A percentile compares a stretch with the other conserved stretches of the same genome.
These are phyloP conservation scores for Sapayoa aenigma DNA, from an alignment of 2,113 vertebrate species.

Conservation along the genomic window DNA sequence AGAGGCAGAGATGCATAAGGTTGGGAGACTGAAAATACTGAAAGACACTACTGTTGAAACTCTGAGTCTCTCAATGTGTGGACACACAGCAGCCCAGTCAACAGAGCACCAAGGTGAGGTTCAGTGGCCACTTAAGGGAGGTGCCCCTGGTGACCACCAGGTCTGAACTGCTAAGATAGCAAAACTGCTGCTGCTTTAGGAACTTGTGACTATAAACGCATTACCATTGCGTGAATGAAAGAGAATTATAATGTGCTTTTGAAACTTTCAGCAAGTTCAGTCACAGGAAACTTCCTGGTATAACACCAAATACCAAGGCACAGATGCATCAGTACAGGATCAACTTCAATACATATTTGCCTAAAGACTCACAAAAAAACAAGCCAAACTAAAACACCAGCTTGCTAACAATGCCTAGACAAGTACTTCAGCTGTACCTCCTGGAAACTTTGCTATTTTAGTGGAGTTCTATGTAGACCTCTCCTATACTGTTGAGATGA, in stretches of 20 bases:
- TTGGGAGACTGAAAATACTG: rapidly evolving
- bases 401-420: background rate
- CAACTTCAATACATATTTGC: background rate
- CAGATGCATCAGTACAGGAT: background rate
- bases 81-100: background rate
- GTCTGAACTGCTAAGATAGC: background rate
- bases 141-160: background rate
- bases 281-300: background rate
- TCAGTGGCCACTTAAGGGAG: background rate
- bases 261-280: background rate
- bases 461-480: background rate
- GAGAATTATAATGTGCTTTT: background rate
- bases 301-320: background rate
- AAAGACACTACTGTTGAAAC: background rate
- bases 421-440: background rate
- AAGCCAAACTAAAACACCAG: background rate
- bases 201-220: background rate
- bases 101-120: background rate
- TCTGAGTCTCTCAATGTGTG: background rate
- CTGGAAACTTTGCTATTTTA: background rate
- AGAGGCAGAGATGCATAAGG: background rate
- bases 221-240: rapidly evolving
- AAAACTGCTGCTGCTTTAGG: background rate
- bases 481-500: background rate
- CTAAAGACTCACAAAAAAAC: background rate